Evolutionary conservation across 2,113 vertebrate genomes (phyloP).

Genomic region (Atrichornis clamosus): DNA sequence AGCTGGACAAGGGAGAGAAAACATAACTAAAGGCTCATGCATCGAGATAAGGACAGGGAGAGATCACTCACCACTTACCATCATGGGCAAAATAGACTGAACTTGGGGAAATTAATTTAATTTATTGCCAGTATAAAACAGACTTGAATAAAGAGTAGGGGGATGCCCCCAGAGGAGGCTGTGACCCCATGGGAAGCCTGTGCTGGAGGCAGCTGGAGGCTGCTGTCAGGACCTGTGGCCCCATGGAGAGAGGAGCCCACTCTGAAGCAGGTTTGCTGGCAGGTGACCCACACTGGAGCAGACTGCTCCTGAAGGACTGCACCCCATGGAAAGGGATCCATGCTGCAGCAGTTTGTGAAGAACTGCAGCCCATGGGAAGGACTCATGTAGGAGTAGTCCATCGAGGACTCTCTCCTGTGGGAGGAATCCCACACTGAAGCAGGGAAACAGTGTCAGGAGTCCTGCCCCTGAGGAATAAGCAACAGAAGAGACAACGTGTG

Average conservation of each 20-base stretch:
- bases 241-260: background rate
- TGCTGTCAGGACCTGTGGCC: background rate
- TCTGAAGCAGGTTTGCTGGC: background rate
- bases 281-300: background rate
- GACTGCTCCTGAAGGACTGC: background rate
- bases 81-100: background rate
- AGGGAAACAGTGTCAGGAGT: background rate
- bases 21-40: background rate
- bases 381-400: background rate
- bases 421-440: background rate
- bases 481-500: background rate
- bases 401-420: rapidly evolving
- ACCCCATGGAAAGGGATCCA: background rate
- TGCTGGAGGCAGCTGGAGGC: background rate
- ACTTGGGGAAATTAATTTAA: background rate
- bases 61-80: background rate
- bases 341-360: rapidly evolving
- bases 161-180: background rate
- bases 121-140: background rate
- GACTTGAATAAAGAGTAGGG: rapidly evolving
- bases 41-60: background rate
- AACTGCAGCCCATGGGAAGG: background rate
- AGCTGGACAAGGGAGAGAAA: background rate
- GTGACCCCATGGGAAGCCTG: background rate
- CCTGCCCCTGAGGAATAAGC: background rate